phyloP scores from a whole-genome alignment of 2,797 vertebrate genomes.

The Numenius phaeopus region DNA sequence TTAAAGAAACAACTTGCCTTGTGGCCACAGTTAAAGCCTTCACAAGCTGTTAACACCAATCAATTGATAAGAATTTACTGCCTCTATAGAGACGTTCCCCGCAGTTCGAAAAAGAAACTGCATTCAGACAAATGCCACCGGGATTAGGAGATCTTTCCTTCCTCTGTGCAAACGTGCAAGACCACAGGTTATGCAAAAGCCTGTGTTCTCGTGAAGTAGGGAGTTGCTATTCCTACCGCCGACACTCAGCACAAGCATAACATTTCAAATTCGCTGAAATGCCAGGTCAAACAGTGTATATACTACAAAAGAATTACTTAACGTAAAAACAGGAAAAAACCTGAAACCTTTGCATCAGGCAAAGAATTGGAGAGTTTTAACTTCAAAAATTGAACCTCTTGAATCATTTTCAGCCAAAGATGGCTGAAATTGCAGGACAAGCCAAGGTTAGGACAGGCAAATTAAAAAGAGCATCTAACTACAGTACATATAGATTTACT shows the following conservation, averaged over 20 bases:
- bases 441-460: conserved; percentile 32
- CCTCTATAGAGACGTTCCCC: not conserved
- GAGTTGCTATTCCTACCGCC: not conserved
- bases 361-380: not conserved
- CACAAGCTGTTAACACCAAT: not conserved
- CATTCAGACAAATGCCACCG: not conserved
- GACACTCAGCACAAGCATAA: not conserved
- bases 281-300: not conserved
- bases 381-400: not conserved
- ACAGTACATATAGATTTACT: conserved; percentile 10
- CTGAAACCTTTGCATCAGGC: not conserved
- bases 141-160: not conserved
- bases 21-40: not conserved
- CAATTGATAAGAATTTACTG: not conserved
- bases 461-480: conserved; percentile 37
- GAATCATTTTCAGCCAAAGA: not conserved
- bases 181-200: not conserved
- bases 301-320: not conserved
- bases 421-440: not conserved
- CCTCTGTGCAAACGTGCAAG: not conserved
- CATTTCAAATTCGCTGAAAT: not conserved
- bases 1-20: not conserved
- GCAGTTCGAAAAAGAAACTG: not conserved
- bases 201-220: not conserved
- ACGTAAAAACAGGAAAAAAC: not conserved